Evolutionary conservation across 2,888 invertebrate species (phyloP).

Genomic region (Lathronympha strigana): DNA sequence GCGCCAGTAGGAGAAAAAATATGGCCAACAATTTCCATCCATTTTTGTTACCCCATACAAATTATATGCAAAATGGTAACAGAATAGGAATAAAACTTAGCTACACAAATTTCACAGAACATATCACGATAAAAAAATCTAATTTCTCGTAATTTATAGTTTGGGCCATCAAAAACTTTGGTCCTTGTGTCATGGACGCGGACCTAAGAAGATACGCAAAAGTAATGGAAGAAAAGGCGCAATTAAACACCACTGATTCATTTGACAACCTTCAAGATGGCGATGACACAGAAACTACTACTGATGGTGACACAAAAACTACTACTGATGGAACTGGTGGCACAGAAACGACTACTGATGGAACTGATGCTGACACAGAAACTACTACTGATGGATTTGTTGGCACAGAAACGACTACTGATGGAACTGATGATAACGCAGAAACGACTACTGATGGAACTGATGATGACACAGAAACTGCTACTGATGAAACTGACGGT

Average conservation of each 20-base stretch:
- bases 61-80: no score
- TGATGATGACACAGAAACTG: background rate
- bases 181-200: constrained; percentile 44
- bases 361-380: background rate
- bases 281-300: constrained; percentile 3
- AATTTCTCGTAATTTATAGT: constrained; percentile 12
- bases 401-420: background rate
- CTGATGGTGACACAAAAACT: background rate
- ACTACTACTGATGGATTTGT: background rate
- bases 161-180: constrained; percentile 29
- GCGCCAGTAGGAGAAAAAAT: no score
- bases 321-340: background rate
- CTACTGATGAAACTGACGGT: constrained; percentile 1
- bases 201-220: constrained; percentile 49
- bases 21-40: no score
- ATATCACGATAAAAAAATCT: no score
- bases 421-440: no score
- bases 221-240: constrained; percentile 42
- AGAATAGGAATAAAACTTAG: no score
- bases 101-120: no score
- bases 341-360: constrained; percentile 2
- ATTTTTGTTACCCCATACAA: no score
- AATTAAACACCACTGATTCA: background rate
- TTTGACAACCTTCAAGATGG: background rate
- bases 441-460: constrained; percentile 41